Percentiles rank a stretch among this genome's conserved stretches.
These are phyloP conservation scores for Felis catus DNA, from an alignment of 2,113 vertebrate genomes.

Conservation along the genomic window F.catus_Fca126_mat1.0 CM031412.1:199526501-199527000, in stretches of 20 bases:
- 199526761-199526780: slow-evolving; percentile 66
- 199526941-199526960: slow-evolving; percentile 58
- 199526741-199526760: slow-evolving; percentile 73
- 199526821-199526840: slow-evolving; percentile 52
- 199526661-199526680: slow-evolving; percentile 58
- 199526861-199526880: slow-evolving; percentile 53
- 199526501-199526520: not conserved
- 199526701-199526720: slow-evolving; percentile 56
- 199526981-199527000: slow-evolving; percentile 53
- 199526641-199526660: slow-evolving; percentile 43
- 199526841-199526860: slow-evolving; percentile 53
- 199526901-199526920: slow-evolving; percentile 34
- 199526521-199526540: not conserved
- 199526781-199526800: slow-evolving; percentile 63
- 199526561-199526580: no score
- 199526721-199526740: slow-evolving; percentile 61
- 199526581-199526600: not conserved
- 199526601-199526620: not conserved
- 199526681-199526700: slow-evolving; percentile 41
- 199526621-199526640: not conserved
- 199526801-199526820: slow-evolving; percentile 60
- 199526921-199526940: slow-evolving; percentile 50
- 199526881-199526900: slow-evolving; percentile 36
- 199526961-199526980: slow-evolving; percentile 52
- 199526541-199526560: not conserved